Evolutionary conservation across 2,113 vertebrate genomes (phyloP).

Genomic region (Cygnus buccinator): DNA sequence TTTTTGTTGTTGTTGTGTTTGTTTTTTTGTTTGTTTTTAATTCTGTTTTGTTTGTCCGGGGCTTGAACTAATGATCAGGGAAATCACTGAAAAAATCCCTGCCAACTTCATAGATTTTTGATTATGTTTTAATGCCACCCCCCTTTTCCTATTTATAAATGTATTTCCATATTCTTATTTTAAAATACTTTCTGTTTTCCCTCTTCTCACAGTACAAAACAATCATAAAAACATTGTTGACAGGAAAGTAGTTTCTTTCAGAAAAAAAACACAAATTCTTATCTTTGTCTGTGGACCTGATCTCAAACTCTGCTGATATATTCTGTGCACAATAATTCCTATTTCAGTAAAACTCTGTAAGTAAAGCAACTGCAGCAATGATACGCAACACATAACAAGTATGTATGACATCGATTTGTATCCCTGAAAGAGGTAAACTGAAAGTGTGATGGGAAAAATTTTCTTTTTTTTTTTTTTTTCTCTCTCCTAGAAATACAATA

Average conservation of each 20-base stretch:
- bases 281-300: background rate
- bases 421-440: background rate
- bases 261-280: background rate
- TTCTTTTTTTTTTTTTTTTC: background rate
- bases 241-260: background rate
- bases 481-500: background rate
- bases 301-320: background rate
- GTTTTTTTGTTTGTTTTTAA: background rate
- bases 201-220: background rate
- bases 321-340: background rate
- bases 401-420: background rate
- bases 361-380: background rate
- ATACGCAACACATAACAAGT: background rate
- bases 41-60: background rate
- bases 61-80: background rate
- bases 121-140: background rate
- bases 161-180: background rate
- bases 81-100: background rate
- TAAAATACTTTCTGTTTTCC: background rate
- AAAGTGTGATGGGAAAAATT: background rate
- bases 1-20: background rate
- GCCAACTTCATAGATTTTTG: background rate
- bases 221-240: background rate
- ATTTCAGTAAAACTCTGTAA: background rate
- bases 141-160: rapidly evolving